Evolutionary conservation across 2,888 invertebrate genomes (phyloP).

Genomic region (Drosophila mimica): DNA sequence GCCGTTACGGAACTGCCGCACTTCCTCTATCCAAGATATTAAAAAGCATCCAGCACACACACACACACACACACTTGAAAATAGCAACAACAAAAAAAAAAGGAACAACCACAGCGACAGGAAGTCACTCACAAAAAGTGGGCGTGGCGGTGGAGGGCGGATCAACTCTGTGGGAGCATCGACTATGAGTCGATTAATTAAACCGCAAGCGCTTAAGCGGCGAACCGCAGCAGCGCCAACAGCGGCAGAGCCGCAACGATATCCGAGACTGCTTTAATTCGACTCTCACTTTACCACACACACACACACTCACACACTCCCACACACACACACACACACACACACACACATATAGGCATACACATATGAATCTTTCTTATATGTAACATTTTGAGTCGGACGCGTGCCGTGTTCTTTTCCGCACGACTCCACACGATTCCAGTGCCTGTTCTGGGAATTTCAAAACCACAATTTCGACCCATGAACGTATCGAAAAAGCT

Average conservation of each 20-base stretch:
- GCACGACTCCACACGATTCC: not conserved
- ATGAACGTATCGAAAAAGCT: not conserved
- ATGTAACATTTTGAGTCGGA: conserved; percentile 5
- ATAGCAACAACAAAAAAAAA: not conserved
- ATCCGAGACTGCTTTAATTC: conserved; percentile 70
- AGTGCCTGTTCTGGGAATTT: not conserved
- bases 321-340: not conserved
- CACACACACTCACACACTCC: conserved; percentile 4
- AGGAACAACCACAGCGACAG: conserved; percentile 38
- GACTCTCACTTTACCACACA: conserved; percentile 60
- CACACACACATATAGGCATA: not conserved
- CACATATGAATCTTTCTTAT: conserved; percentile 17
- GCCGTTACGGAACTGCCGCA: conserved; percentile 29
- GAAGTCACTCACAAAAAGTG: conserved; percentile 38
- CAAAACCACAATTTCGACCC: not conserved
- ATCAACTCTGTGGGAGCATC: conserved; percentile 16
- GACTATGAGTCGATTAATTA: conserved; percentile 74
- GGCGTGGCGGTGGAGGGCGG: not conserved
- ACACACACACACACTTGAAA: conserved; percentile 2
- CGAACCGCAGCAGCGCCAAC: conserved; percentile 55
- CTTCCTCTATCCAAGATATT: conserved; percentile 51
- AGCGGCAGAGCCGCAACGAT: conserved; percentile 23
- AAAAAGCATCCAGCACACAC: conserved; percentile 34
- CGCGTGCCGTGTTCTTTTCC: not conserved
- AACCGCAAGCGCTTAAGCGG: conserved; percentile 77